Conservation (phyloP, 2,113 vertebrate species). For the Nasalis larvatus region DNA sequence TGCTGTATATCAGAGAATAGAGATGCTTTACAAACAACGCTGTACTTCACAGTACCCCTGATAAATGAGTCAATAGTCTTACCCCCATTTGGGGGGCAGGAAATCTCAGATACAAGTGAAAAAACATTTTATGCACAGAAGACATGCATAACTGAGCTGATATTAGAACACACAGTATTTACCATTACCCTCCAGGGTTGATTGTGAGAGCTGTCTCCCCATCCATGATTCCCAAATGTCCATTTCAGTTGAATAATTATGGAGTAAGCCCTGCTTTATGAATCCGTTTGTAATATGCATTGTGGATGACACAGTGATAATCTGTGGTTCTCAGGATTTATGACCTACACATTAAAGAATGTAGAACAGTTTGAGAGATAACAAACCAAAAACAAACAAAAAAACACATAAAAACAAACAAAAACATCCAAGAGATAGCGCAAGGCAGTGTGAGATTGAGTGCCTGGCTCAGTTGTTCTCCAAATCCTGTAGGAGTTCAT, state of each 20-base stretch:
- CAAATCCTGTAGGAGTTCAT: background rate
- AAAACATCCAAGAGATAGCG: background rate
- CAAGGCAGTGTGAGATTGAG: fast-evolving
- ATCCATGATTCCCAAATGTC: background rate
- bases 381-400: background rate
- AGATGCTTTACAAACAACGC: background rate
- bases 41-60: background rate
- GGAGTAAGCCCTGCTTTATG: background rate
- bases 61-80: background rate
- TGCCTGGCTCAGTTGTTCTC: background rate
- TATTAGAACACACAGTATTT: background rate
- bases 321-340: background rate
- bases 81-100: background rate
- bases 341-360: background rate
- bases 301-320: background rate
- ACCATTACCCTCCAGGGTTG: background rate
- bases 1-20: background rate
- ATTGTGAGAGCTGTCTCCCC: fast-evolving
- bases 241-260: background rate
- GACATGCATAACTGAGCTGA: background rate
- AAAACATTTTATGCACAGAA: background rate
- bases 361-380: background rate
- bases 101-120: background rate
- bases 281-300: background rate
- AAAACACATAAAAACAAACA: background rate